Percentiles rank a stretch among this genome's conserved stretches.
These are phyloP conservation scores for Plestiodon gilberti DNA, from an alignment of 2,113 vertebrate species.

Conservation along the genomic window DNA sequence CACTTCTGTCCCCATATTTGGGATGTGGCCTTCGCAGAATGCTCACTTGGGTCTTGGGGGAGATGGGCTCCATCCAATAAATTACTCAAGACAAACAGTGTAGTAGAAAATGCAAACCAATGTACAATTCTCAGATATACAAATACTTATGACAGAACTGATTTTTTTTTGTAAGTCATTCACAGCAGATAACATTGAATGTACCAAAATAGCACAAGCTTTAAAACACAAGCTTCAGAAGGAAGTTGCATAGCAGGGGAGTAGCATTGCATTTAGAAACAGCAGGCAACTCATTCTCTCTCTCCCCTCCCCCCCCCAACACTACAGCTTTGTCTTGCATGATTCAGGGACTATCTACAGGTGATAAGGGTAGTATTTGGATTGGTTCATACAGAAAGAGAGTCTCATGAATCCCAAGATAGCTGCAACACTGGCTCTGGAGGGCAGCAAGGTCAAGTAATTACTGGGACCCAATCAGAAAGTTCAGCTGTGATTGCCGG, in stretches of 20 bases:
- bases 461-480: background rate
- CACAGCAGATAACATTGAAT: background rate
- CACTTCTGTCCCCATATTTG: background rate
- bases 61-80: background rate
- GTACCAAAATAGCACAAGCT: background rate
- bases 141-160: slow-evolving; percentile 30
- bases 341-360: background rate
- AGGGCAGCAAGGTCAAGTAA: background rate
- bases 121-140: slow-evolving; percentile 64
- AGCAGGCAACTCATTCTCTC: background rate
- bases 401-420: background rate
- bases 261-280: background rate
- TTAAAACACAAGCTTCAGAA: background rate
- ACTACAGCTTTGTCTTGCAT: background rate
- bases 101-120: slow-evolving; percentile 51
- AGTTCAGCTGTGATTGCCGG: no score
- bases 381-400: background rate
- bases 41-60: no score
- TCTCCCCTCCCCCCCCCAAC: background rate
- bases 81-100: background rate
- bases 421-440: background rate
- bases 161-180: slow-evolving; percentile 2
- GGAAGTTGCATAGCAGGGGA: background rate
- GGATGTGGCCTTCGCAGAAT: background rate
- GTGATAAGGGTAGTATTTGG: background rate